Evolutionary conservation across 2,797 vertebrate species (phyloP), one percentile per base, ranked within the genome.

Genomic region (Simalia tracyae): DNA sequence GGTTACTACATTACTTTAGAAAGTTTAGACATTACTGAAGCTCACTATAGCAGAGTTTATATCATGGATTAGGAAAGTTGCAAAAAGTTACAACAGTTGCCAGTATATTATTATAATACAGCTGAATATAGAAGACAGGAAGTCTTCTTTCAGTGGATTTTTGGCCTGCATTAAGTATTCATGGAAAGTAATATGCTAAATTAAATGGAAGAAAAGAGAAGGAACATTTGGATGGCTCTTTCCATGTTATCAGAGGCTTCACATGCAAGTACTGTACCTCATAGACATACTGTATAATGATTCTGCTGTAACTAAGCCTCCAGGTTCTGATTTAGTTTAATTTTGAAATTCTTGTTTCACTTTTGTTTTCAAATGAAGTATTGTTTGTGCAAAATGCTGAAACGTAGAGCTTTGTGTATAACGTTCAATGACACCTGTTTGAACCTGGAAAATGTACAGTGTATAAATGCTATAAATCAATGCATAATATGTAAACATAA

Each of bases 301-400:
- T 76, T 12, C 54, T 42, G 42, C 42, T 59, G 19, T 89, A 76
- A 6, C 56, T 46, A 54, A 2, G 19, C 68, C 59, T 66, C 63
- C 22, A 66, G 28, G 17, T 68, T 50, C 46, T 68, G n/a, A 81
- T 54, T 19, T 3, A 22, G 12, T 26, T 89, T 89, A 57, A 76
- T 59, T 76, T 87, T 87, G 31, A 42, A 28, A 11, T 26, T 59
- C 46, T 72, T 72, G 28, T 19, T n/a, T 6, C 59, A 1, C 12
- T 87, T 5, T 57, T 59, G 56, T 68, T 59, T 59, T 26, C 2
- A 89, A 89, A 60, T 31, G 11, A 89, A 89, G 19, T 61, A 31
- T 88, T 66, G 17, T 90, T 76, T 90, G 76, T 64, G 24, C 8
- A 61, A 90, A 90, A 90, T 90, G 22, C 12, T 64, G 8, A 89